These are phyloP conservation scores for Cyrtodaria siliqua DNA, from an alignment of 2,888 invertebrate species.

Conservation along the genomic window DNA sequence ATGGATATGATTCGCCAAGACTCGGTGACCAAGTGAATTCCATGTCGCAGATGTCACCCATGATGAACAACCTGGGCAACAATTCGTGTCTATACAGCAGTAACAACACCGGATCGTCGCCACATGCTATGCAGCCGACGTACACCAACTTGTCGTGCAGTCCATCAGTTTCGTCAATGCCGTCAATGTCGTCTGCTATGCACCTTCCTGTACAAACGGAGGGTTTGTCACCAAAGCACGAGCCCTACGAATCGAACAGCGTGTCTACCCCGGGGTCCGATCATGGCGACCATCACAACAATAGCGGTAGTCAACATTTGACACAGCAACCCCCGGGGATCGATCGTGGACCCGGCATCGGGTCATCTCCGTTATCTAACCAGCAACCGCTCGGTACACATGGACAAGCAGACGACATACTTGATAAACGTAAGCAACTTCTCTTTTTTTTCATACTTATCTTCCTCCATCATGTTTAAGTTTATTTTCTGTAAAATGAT, in stretches of 20 bases:
- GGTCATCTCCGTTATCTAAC: slow-evolving; percentile 18
- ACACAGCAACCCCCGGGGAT: slow-evolving; percentile 24
- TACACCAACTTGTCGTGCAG: slow-evolving; percentile 74
- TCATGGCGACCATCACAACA: slow-evolving; percentile 45
- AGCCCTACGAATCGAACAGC: slow-evolving; percentile 45
- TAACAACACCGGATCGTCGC: slow-evolving; percentile 46
- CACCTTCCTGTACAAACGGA: slow-evolving; percentile 48
- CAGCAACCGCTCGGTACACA: slow-evolving; percentile 11
- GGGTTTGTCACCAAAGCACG: slow-evolving; percentile 54
- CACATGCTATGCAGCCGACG: slow-evolving; percentile 64
- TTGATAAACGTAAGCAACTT: slow-evolving; percentile 11
- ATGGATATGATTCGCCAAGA: slow-evolving; percentile 56
- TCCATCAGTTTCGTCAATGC: slow-evolving; percentile 61
- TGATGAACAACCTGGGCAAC: slow-evolving; percentile 58
- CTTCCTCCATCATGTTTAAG: no score
- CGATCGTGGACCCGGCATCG: slow-evolving; percentile 36
- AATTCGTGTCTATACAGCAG: slow-evolving; percentile 69
- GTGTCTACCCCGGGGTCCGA: slow-evolving; percentile 51
- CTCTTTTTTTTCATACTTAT: no score
- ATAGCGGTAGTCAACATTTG: slow-evolving; percentile 6
- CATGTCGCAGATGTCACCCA: slow-evolving; percentile 55
- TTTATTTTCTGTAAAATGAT: no score
- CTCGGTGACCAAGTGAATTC: slow-evolving; percentile 56
- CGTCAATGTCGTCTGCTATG: slow-evolving; percentile 47
- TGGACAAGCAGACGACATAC: slow-evolving; percentile 12